phyloP scores from a whole-genome alignment of 2,113 vertebrate species.

The Tupaia tana region DNA sequence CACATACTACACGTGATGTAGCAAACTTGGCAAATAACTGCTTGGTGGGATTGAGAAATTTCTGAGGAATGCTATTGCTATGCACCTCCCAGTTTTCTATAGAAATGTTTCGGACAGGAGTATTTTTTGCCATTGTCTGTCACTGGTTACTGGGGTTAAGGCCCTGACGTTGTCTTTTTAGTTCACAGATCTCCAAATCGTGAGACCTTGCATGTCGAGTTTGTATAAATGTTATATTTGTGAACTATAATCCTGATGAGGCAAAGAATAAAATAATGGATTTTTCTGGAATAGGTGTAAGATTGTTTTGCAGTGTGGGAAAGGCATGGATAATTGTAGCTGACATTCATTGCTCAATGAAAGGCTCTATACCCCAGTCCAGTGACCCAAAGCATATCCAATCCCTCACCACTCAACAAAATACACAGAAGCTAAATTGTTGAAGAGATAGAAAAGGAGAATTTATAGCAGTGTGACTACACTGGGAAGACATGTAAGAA shows the following conservation, averaged over 20 bases:
- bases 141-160: neutral
- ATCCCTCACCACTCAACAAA: no score
- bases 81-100: neutral
- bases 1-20: neutral
- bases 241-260: neutral
- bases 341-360: neutral
- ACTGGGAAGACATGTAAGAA: no score
- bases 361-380: no score
- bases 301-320: neutral
- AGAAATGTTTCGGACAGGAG: neutral
- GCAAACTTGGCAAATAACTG: neutral
- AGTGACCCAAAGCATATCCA: no score
- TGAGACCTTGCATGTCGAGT: neutral
- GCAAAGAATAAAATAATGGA: no score
- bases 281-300: neutral
- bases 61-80: rapidly evolving
- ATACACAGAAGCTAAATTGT: no score
- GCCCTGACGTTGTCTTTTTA: neutral
- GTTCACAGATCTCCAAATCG: neutral
- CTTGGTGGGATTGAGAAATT: neutral
- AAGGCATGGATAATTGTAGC: neutral
- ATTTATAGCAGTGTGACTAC: no score
- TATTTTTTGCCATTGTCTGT: neutral
- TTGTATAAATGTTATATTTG: neutral
- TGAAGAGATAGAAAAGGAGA: no score